Evolutionary conservation across 2,888 invertebrate species (phyloP).

Genomic region (Mystacides longicornis): DNA sequence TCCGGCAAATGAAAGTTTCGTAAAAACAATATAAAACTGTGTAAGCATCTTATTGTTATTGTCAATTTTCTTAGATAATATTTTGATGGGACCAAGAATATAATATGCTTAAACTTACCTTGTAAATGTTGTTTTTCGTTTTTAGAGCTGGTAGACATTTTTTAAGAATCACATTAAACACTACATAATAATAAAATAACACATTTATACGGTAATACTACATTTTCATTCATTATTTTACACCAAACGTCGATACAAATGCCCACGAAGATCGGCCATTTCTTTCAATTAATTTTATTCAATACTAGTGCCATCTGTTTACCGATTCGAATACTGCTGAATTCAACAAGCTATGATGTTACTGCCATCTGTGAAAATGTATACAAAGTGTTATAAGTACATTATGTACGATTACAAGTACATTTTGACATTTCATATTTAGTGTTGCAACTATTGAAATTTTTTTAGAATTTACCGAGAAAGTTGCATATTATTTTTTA

Average conservation of each 20-base stretch:
- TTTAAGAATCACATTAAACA: slow-evolving; percentile 31
- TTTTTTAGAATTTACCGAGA: not conserved
- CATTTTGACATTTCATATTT: not conserved
- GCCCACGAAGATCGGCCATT: slow-evolving; percentile 20
- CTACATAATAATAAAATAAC: slow-evolving; percentile 27
- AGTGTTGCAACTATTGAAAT: not conserved
- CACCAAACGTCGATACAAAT: slow-evolving; percentile 20
- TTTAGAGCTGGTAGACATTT: slow-evolving; percentile 42
- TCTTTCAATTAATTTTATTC: slow-evolving; percentile 13
- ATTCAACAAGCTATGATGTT: not conserved
- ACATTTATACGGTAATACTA: slow-evolving; percentile 16
- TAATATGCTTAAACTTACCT: slow-evolving; percentile 32
- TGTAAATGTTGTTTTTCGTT: slow-evolving; percentile 40
- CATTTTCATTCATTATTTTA: slow-evolving; percentile 18
- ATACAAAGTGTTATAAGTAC: not conserved
- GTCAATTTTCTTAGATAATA: no score
- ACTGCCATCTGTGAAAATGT: not conserved
- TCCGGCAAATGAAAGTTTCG: no score
- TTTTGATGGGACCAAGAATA: not conserved
- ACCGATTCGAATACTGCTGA: not conserved
- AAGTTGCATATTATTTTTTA: not conserved
- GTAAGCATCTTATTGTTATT: no score
- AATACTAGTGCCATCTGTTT: not conserved
- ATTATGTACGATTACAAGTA: not conserved
- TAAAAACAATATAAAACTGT: no score